phyloP scores from a whole-genome alignment of 2,797 vertebrate species.

The Mastacembelus armatus region DNA sequence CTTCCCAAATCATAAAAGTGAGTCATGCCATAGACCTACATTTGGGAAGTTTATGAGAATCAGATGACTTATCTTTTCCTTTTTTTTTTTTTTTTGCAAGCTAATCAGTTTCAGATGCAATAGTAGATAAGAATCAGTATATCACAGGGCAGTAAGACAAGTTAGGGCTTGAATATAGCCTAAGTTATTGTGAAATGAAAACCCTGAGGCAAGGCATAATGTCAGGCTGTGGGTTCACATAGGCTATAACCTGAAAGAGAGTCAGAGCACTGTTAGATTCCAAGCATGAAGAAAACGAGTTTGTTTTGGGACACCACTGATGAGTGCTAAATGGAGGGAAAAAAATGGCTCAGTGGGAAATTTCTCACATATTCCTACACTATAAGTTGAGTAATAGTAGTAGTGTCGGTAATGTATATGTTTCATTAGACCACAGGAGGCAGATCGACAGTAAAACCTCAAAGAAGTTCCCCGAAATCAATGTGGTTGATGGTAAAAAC shows the following conservation, averaged over 20 bases:
- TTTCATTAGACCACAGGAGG: too few species aligned
- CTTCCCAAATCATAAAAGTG: background rate
- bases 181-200: constrained; percentile 3
- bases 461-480: too few species aligned
- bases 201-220: background rate
- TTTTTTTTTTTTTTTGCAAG: background rate
- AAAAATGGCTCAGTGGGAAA: too few species aligned
- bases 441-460: too few species aligned
- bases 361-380: too few species aligned
- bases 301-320: too few species aligned
- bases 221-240: constrained; percentile 1
- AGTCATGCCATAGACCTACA: constrained; percentile 2
- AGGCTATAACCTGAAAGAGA: background rate
- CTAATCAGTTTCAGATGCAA: constrained; percentile 38
- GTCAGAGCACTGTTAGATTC: fast-evolving
- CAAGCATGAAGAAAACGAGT: background rate
- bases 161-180: constrained; percentile 37
- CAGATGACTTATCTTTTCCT: background rate
- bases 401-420: too few species aligned
- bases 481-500: too few species aligned
- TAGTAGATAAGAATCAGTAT: background rate
- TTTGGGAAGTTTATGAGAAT: background rate
- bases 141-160: constrained; percentile 26
- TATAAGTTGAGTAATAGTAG: too few species aligned
- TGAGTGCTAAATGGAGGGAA: too few species aligned